Evolutionary conservation across 2,888 invertebrate genomes (phyloP).

Genomic region (Harmothoe impar): DNA sequence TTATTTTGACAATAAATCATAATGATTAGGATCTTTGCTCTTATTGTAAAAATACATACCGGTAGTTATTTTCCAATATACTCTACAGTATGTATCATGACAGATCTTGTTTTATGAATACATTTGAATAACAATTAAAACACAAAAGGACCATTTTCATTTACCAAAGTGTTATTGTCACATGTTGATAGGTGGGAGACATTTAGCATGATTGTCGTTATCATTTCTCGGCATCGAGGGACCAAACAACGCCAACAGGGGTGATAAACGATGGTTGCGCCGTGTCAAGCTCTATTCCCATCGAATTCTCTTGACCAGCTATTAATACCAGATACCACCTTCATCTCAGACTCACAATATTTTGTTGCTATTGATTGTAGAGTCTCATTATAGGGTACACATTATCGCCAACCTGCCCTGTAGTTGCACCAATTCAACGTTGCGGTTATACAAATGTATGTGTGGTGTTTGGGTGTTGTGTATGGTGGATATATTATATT

Average conservation of each 20-base stretch:
- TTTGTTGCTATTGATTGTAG: no score
- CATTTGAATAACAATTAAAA: no score
- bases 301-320: not conserved
- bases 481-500: slow-evolving; percentile 33
- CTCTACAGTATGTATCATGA: no score
- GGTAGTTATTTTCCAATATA: no score
- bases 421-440: slow-evolving; percentile 35
- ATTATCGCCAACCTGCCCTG: slow-evolving; percentile 19
- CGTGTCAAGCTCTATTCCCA: slow-evolving; percentile 6
- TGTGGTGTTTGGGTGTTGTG: slow-evolving; percentile 56
- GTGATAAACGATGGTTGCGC: slow-evolving; percentile 1
- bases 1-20: no score
- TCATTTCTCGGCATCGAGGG: slow-evolving; percentile 43
- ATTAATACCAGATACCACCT: no score
- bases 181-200: not conserved
- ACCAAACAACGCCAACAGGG: slow-evolving; percentile 42
- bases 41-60: no score
- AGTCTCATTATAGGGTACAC: not conserved
- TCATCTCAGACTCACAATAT: no score
- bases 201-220: not conserved
- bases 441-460: slow-evolving; percentile 24
- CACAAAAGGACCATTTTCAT: no score
- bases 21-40: no score
- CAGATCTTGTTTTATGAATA: no score
- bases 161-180: not conserved